Evolutionary conservation across 2,797 vertebrate species (phyloP).

Genomic region (Leptatherina wallacei): DNA sequence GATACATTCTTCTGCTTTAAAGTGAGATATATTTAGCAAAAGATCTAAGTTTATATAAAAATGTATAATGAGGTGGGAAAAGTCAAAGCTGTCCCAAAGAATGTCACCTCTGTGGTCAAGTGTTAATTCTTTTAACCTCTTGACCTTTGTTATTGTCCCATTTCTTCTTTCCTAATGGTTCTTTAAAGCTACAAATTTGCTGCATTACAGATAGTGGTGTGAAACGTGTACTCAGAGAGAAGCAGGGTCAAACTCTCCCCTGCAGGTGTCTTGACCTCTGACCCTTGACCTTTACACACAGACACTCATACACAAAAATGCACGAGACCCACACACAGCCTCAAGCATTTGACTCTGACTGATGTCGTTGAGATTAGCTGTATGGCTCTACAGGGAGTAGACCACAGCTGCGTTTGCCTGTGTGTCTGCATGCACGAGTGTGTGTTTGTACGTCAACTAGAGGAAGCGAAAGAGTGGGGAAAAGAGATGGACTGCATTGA

Average conservation of each 20-base stretch:
- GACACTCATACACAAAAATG: constrained; percentile 13
- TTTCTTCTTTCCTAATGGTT: neutral
- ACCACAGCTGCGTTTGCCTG: constrained; percentile 62
- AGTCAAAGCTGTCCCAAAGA: neutral
- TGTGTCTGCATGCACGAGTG: constrained; percentile 17
- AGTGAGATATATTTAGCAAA: too few relatives aligned
- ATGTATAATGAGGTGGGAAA: too few relatives aligned
- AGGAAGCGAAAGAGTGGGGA: constrained; percentile 7
- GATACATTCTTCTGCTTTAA: too few relatives aligned
- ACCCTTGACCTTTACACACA: constrained; percentile 62
- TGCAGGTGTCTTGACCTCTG: constrained; percentile 73
- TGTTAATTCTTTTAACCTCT: constrained; percentile 8
- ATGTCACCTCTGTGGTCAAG: neutral
- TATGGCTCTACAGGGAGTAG: constrained; percentile 86
- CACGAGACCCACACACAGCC: constrained; percentile 40
- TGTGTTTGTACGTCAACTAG: constrained; percentile 13
- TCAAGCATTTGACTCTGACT: constrained; percentile 73
- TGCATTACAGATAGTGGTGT: constrained; percentile 30
- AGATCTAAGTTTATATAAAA: too few relatives aligned
- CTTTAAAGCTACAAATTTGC: constrained; percentile 20
- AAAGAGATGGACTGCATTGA: constrained; percentile 76
- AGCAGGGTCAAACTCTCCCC: constrained; percentile 60
- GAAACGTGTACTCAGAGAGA: constrained; percentile 43
- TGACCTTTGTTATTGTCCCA: neutral
- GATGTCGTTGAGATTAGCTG: constrained; percentile 89